These are phyloP conservation scores for Fregetta grallaria DNA, from an alignment of 2,113 vertebrate species.

Conservation along the genomic window DNA sequence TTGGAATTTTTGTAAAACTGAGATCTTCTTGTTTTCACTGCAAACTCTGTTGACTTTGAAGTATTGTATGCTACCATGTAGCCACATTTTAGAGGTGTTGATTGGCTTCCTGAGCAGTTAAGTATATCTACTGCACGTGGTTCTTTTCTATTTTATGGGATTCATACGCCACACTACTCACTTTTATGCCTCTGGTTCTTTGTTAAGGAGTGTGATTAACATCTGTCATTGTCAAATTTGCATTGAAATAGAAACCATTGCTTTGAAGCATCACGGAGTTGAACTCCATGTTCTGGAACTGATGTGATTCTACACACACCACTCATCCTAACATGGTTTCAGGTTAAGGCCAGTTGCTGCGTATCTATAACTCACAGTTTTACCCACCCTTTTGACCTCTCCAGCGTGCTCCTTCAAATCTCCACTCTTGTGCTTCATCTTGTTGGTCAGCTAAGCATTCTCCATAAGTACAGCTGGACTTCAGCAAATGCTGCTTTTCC, in stretches of 20 bases:
- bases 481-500: neutral
- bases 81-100: neutral
- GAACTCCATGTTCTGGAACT: conserved; percentile 54
- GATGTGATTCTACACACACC: conserved; percentile 51
- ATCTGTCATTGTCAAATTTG: conserved; percentile 63
- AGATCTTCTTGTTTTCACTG: neutral
- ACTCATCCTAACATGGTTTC: conserved; percentile 45
- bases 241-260: conserved; percentile 60
- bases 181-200: conserved; percentile 42
- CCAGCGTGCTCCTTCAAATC: neutral
- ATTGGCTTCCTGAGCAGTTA: conserved; percentile 15
- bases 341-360: conserved; percentile 44
- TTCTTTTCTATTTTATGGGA: conserved; percentile 39
- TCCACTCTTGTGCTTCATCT: neutral
- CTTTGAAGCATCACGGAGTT: conserved; percentile 45
- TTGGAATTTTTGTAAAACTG: neutral
- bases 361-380: conserved; percentile 1
- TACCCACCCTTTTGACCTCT: conserved; percentile 9
- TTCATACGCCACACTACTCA: conserved; percentile 43
- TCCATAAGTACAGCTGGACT: neutral
- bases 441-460: neutral
- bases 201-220: conserved; percentile 42
- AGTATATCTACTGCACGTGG: neutral
- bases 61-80: neutral
- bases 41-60: neutral